Percentiles rank a stretch among this genome's conserved stretches.
Conservation (phyloP, 2,113 vertebrate genomes). For the Pachypanchax playfairii region DNA sequence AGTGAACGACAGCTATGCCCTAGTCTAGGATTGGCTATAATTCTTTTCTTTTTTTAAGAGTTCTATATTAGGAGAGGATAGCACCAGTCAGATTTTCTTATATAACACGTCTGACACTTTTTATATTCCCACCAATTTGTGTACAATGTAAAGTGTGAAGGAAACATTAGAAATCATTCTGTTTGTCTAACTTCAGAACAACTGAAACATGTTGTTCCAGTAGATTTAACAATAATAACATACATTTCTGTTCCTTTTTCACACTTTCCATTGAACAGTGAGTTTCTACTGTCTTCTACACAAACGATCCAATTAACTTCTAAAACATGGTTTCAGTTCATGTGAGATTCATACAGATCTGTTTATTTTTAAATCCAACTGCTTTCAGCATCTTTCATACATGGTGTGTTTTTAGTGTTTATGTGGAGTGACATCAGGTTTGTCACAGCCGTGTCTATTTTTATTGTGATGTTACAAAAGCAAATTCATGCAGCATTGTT, state of each 20-base stretch:
- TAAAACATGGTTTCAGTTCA: background rate
- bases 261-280: too few species aligned
- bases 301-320: too few species aligned
- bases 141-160: too few species aligned
- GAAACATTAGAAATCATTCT: too few species aligned
- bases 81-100: too few species aligned
- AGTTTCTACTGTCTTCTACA: too few species aligned
- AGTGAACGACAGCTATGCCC: constrained; percentile 20
- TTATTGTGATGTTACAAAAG: constrained; percentile 44
- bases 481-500: constrained; percentile 32
- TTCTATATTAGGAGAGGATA: too few species aligned
- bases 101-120: too few species aligned
- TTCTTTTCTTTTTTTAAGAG: constrained; percentile 11
- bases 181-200: too few species aligned
- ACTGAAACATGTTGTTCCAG: too few species aligned
- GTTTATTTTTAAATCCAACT: constrained; percentile 35
- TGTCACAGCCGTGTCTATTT: constrained; percentile 31
- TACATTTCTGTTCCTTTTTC: background rate
- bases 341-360: background rate
- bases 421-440: constrained; percentile 38
- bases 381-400: constrained; percentile 41
- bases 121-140: too few species aligned
- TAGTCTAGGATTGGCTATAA: constrained; percentile 21
- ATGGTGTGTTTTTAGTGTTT: constrained; percentile 25
- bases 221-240: too few species aligned